Conservation (phyloP, 2,113 vertebrate species). For the Xiphias gladius region DNA sequence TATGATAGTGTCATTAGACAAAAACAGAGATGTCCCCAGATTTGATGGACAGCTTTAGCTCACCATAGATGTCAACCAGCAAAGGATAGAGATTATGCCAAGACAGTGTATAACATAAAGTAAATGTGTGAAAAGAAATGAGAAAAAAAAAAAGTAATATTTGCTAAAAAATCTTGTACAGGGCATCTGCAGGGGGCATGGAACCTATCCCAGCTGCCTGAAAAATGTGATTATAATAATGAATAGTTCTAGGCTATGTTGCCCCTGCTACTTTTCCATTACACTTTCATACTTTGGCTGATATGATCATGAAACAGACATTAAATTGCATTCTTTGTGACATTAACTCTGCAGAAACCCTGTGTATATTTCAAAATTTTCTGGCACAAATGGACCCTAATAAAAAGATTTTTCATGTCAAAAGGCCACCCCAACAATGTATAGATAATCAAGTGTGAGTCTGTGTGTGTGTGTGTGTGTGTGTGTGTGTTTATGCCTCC, state of each 20-base stretch:
- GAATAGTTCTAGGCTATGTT: background rate
- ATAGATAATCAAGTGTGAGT: background rate
- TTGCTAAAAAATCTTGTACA: too few relatives aligned
- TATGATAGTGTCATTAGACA: background rate
- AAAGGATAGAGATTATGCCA: too few relatives aligned
- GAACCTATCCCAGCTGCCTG: background rate
- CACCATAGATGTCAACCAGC: too few relatives aligned
- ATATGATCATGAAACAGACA: background rate
- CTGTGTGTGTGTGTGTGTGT: background rate
- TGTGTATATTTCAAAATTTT: background rate
- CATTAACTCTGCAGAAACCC: background rate
- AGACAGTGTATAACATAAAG: background rate
- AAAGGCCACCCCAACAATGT: too few relatives aligned
- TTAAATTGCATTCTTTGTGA: background rate
- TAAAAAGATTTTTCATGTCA: too few relatives aligned
- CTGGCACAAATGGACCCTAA: background rate
- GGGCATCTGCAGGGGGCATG: too few relatives aligned
- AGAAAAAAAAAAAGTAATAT: background rate
- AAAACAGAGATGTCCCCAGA: background rate
- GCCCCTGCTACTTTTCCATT: background rate
- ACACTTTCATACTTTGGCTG: background rate
- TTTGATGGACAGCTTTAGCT: too few relatives aligned
- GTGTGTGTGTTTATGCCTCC: too few relatives aligned
- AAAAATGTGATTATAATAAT: background rate
- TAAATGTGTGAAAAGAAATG: background rate